Evolutionary conservation across 2,113 vertebrate species (phyloP).

Genomic region (Apteryx mantelli): DNA sequence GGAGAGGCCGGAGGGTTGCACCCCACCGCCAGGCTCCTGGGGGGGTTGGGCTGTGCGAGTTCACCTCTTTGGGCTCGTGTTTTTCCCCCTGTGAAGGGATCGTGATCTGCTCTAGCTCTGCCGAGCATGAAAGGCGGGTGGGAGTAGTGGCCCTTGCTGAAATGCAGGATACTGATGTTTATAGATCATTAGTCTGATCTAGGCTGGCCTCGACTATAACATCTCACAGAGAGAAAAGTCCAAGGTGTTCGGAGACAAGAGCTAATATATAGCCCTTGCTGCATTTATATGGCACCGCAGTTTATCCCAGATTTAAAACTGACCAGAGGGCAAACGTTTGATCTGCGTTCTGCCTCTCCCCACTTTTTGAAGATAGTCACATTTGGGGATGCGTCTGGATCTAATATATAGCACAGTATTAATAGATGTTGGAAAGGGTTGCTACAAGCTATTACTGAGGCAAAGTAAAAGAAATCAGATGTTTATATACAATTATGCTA

Average conservation of each 20-base stretch:
- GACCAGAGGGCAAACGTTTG: background rate
- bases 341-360: slow-evolving; percentile 15
- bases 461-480: slow-evolving; percentile 68
- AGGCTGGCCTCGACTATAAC: background rate
- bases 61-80: background rate
- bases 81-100: background rate
- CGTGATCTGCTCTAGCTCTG: background rate
- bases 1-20: accelerated
- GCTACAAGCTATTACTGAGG: slow-evolving; percentile 61
- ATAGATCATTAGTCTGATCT: background rate
- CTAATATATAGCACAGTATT: slow-evolving; percentile 18
- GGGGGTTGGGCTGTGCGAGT: background rate
- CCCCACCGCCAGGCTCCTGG: background rate
- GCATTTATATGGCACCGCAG: background rate
- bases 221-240: background rate
- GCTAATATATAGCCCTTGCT: background rate
- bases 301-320: background rate
- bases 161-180: accelerated
- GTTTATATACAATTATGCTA: slow-evolving; percentile 55
- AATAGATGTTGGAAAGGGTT: slow-evolving; percentile 59
- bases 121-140: background rate
- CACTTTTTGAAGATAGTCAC: slow-evolving; percentile 2
- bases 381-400: slow-evolving; percentile 54
- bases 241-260: background rate
- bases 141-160: background rate